Percentiles rank a stretch among this genome's conserved stretches.
Conservation (phyloP, 2,888 invertebrate species). For the Lepidocyrtinus sp. region DNA sequence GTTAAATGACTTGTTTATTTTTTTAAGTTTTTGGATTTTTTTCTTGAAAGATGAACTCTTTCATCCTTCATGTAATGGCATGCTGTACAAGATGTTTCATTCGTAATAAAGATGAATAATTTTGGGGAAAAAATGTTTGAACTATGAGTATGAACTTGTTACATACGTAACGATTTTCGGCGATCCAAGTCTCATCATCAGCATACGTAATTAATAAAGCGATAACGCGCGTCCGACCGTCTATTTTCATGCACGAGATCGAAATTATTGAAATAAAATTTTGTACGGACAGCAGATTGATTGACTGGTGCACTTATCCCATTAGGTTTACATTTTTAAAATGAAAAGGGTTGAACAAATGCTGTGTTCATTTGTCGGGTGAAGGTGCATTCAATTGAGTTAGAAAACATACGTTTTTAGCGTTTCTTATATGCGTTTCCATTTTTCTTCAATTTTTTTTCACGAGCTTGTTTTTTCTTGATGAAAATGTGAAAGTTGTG, state of each 20-base stretch:
- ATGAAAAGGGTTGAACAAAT: slow-evolving; percentile 5
- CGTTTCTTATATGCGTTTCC: not conserved
- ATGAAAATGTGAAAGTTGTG: slow-evolving; percentile 40
- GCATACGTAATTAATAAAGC: slow-evolving; percentile 9
- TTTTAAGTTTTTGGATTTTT: no score
- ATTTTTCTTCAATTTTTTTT: slow-evolving; percentile 3
- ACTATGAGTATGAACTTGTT: no score
- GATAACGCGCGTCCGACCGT: not conserved
- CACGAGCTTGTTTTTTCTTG: not conserved
- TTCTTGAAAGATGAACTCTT: no score
- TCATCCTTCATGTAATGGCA: no score
- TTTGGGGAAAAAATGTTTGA: no score
- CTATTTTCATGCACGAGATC: not conserved
- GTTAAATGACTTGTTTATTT: slow-evolving; percentile 15
- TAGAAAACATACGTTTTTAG: not conserved
- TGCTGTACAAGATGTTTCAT: no score
- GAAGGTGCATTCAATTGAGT: no score
- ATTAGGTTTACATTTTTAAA: not conserved
- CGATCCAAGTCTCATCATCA: not conserved
- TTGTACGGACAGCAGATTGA: not conserved
- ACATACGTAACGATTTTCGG: no score
- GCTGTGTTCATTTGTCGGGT: not conserved
- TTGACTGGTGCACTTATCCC: slow-evolving; percentile 16
- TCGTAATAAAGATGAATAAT: no score
- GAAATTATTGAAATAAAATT: slow-evolving; percentile 1